phyloP scores from a whole-genome alignment of 2,888 invertebrate genomes.

The Drosophila borealis region DNA sequence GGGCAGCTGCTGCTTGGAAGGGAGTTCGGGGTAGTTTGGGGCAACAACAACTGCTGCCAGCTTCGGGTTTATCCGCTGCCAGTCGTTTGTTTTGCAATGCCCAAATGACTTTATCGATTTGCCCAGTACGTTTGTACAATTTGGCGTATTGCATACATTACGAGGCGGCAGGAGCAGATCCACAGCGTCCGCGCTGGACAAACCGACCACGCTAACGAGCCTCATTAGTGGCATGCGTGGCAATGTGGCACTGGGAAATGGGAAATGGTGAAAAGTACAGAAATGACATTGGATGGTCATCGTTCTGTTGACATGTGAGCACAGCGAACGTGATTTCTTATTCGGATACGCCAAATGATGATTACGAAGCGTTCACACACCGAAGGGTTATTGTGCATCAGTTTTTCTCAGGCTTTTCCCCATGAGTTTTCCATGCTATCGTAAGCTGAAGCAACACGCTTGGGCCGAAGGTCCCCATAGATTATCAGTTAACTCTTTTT shows the following conservation, averaged over 20 bases:
- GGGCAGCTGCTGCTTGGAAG: constrained; percentile 16
- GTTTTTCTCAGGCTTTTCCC: too few species aligned
- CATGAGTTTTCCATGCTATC: not conserved
- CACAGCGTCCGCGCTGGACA: constrained; percentile 32
- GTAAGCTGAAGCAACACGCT: too few species aligned
- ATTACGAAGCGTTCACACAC: constrained; percentile 23
- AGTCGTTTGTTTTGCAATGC: constrained; percentile 65
- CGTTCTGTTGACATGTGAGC: constrained; percentile 55
- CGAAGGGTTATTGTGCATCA: not conserved
- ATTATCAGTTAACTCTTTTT: too few species aligned
- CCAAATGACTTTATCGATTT: constrained; percentile 79
- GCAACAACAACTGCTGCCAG: constrained; percentile 16
- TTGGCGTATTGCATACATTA: constrained; percentile 76
- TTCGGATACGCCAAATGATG: constrained; percentile 37
- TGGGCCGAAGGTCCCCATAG: too few species aligned
- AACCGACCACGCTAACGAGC: constrained; percentile 72
- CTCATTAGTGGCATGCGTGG: constrained; percentile 77
- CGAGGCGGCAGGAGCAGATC: not conserved
- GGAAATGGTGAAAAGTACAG: constrained; percentile 3
- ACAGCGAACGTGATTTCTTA: constrained; percentile 66
- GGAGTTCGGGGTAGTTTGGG: not conserved
- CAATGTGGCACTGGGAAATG: constrained; percentile 39
- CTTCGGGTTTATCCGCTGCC: constrained; percentile 24
- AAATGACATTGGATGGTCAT: constrained; percentile 19
- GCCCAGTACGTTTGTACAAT: constrained; percentile 77